Conservation (phyloP, 2,888 invertebrate genomes). For the Celastrina argiolus region DNA sequence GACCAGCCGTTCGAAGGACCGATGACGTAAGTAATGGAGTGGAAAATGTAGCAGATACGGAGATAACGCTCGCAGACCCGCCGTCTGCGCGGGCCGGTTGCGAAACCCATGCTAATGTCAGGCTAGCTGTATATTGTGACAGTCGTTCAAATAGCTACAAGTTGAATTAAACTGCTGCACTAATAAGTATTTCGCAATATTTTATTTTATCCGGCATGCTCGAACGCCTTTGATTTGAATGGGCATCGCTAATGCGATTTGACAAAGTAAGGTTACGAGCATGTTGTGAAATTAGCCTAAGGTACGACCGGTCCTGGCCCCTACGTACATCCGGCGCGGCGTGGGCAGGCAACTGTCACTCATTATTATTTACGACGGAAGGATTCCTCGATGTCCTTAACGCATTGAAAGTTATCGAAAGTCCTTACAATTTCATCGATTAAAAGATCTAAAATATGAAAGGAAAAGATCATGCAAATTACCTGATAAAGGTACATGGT, state of each 20-base stretch:
- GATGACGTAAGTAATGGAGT: conserved; percentile 70
- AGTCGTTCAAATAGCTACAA: background rate
- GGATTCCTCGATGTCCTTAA: conserved; percentile 48
- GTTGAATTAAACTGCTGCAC: background rate
- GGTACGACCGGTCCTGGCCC: conserved; percentile 67
- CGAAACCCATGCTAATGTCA: conserved; percentile 56
- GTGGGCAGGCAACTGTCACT: conserved; percentile 70
- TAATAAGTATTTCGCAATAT: conserved; percentile 3
- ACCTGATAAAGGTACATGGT: conserved; percentile 85
- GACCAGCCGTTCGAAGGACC: conserved; percentile 52
- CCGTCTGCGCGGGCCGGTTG: conserved; percentile 67
- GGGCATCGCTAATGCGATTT: conserved; percentile 37
- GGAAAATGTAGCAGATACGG: conserved; percentile 67
- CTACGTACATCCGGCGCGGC: conserved; percentile 75
- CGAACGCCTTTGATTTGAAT: conserved; percentile 60
- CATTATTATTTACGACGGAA: conserved; percentile 56
- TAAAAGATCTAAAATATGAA: background rate
- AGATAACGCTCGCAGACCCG: conserved; percentile 66
- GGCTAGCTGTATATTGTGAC: background rate
- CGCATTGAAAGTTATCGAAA: conserved; percentile 45
- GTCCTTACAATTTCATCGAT: conserved; percentile 34
- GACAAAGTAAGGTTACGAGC: conserved; percentile 24
- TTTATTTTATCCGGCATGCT: conserved; percentile 21
- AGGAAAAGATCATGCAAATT: conserved; percentile 38
- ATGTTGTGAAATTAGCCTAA: conserved; percentile 37